Percentiles rank a stretch among this genome's conserved stretches.
Conservation (phyloP, 2,888 invertebrate genomes). For the Coleophora deauratella region DNA sequence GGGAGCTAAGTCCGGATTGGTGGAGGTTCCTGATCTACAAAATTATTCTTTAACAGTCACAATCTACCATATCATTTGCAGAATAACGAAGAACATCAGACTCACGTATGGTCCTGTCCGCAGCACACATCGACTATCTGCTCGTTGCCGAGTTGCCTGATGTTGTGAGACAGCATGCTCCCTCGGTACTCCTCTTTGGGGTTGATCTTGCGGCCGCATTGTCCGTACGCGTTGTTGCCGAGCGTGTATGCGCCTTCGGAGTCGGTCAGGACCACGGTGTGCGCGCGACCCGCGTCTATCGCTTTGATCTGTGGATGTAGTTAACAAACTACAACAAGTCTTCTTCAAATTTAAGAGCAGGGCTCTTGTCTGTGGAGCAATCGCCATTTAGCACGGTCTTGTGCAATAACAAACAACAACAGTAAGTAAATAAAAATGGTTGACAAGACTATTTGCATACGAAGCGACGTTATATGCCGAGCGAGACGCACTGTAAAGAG, state of each 20-base stretch:
- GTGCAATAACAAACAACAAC: too few relatives aligned
- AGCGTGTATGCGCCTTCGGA: constrained; percentile 86
- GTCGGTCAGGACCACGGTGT: constrained; percentile 84
- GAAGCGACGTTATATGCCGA: too few relatives aligned
- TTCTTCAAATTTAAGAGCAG: too few relatives aligned
- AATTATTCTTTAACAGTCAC: too few relatives aligned
- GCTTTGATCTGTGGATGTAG: constrained; percentile 34
- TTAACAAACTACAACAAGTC: neutral
- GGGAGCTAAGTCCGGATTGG: too few relatives aligned
- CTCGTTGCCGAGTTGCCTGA: constrained; percentile 76
- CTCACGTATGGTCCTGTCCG: constrained; percentile 92
- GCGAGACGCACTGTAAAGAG: too few relatives aligned
- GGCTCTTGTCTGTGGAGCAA: too few relatives aligned
- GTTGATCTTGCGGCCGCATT: constrained; percentile 90
- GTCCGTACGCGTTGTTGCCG: constrained; percentile 95
- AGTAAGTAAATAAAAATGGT: too few relatives aligned
- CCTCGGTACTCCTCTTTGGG: constrained; percentile 82
- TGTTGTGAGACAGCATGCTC: constrained; percentile 78
- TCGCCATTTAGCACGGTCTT: neutral
- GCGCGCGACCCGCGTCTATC: constrained; percentile 90
- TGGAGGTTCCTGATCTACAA: too few relatives aligned
- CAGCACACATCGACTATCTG: constrained; percentile 81
- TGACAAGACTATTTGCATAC: too few relatives aligned
- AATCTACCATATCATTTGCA: too few relatives aligned
- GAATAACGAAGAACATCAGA: too few relatives aligned